Evolutionary conservation across 37 sponge, comb jelly and placozoan species (phyloP).

Genomic region (Haliclona indistincta): DNA sequence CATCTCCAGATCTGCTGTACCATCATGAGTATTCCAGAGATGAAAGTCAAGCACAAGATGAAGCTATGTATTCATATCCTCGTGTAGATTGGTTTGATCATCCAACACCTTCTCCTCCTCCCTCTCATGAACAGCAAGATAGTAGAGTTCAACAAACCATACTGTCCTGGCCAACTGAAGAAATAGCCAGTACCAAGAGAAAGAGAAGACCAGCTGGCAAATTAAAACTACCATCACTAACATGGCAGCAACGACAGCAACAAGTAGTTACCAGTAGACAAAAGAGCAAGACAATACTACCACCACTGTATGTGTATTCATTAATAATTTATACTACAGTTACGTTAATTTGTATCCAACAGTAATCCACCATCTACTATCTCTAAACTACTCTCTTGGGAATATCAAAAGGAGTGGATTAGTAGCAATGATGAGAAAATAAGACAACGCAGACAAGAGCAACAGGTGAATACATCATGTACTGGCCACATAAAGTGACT

Average conservation of each 20-base stretch:
- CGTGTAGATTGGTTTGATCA: conserved; percentile 59
- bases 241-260: neutral
- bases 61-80: conserved; percentile 1
- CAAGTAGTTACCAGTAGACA: neutral
- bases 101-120: conserved; percentile 9
- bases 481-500: neutral
- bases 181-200: no score
- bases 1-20: conserved; percentile 19
- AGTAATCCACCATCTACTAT: conserved; percentile 11
- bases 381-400: conserved; percentile 17
- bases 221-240: neutral
- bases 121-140: neutral
- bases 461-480: conserved; percentile 19
- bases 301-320: conserved; percentile 7
- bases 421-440: conserved; percentile 18
- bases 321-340: neutral
- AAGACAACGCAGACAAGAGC: neutral
- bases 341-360: neutral
- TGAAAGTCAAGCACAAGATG: neutral
- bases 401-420: conserved; percentile 66
- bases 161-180: neutral
- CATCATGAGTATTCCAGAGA: conserved; percentile 22
- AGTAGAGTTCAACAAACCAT: neutral
- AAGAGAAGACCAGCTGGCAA: neutral
- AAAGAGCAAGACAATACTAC: conserved; percentile 3